Evolutionary conservation across 30 jellyfish, hydroid and myxozoan species (phyloP).

Genomic region (Hydractinia echinata): DNA sequence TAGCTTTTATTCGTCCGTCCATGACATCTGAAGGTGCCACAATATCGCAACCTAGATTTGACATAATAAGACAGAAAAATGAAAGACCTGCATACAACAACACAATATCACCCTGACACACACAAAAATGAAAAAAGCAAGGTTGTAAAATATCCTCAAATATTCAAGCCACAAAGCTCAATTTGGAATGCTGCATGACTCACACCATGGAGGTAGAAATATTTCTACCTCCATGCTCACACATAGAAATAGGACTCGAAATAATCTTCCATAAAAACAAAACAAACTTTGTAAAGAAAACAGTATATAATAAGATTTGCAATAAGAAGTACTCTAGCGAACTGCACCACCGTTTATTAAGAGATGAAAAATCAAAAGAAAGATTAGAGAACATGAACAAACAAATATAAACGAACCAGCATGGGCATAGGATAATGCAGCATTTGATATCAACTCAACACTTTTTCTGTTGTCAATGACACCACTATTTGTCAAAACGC

Average conservation of each 20-base stretch:
- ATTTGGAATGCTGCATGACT: too few species aligned
- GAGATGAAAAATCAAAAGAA: too few species aligned
- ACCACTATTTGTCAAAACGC: conserved; percentile 35
- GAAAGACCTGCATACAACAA: not conserved
- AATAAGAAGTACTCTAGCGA: too few species aligned
- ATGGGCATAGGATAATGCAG: conserved; percentile 57
- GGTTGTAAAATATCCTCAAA: not conserved
- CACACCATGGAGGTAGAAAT: too few species aligned
- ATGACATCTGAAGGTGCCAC: conserved; percentile 92
- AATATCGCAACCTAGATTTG: conserved; percentile 58
- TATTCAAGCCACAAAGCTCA: not conserved
- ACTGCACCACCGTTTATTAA: too few species aligned
- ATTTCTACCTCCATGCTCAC: too few species aligned
- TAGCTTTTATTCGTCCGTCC: conserved; percentile 76
- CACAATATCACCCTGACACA: not conserved
- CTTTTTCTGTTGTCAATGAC: conserved; percentile 38
- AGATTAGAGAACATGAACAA: not conserved
- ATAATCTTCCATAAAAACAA: too few species aligned
- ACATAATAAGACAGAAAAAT: conserved; percentile 2
- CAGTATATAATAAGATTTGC: too few species aligned
- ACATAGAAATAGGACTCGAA: too few species aligned
- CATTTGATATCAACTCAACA: conserved; percentile 44
- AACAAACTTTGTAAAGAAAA: too few species aligned
- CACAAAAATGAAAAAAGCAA: not conserved
- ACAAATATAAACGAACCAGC: conserved; percentile 44